Base-by-base conservation (phyloP, 2,888 invertebrate species). In the Coronaproctus castanopsis region DNA sequence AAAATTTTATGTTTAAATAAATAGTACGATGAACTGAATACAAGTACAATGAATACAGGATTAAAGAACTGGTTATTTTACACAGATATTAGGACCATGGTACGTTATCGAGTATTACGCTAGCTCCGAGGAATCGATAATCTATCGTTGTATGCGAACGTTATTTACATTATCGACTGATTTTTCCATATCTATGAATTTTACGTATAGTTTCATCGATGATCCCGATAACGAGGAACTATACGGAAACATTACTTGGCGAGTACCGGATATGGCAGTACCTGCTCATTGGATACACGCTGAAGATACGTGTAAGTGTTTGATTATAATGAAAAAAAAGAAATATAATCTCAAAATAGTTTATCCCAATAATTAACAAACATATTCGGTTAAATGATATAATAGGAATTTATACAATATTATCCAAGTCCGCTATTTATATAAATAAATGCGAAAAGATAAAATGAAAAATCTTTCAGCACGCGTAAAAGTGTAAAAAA, bases 221-320 rank as follows among this genome's bases (percentile, higher is more conserved):
- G 89, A 89, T 72, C 88, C 89, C 0, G 72, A 83, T 3, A 82
- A 85, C 23, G 88, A 89, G 70, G 79, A 80, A 62, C 77, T 89
- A 5, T 76, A 81, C 52, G 89, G 89, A 1, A 90, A 89, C 70
- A 88, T 90, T 65, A 89, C 89, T 0, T 90, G 88, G 88, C 77
- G 78, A 66, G 82, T 89, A 61, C 84, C 84, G 0, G 82, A 85
- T 65, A 73, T 81, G 57, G 76, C 76, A 58, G 75, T 80, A 58
- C 87, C 87, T 0, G 86, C 86, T 0, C 89, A 90, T 68, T 90
- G 89, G 89, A 79, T 83, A 1, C 89, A 90, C 67, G 82, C 86
- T 0, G 89, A 90, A 72, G 81, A 82, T 67, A 83, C 85, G 59
- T 89, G 89, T 87, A 73, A 77, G 80, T 71, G 19, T 49, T 54